phyloP scores from a whole-genome alignment of 2,797 vertebrate genomes.

The Mastacembelus armatus region DNA sequence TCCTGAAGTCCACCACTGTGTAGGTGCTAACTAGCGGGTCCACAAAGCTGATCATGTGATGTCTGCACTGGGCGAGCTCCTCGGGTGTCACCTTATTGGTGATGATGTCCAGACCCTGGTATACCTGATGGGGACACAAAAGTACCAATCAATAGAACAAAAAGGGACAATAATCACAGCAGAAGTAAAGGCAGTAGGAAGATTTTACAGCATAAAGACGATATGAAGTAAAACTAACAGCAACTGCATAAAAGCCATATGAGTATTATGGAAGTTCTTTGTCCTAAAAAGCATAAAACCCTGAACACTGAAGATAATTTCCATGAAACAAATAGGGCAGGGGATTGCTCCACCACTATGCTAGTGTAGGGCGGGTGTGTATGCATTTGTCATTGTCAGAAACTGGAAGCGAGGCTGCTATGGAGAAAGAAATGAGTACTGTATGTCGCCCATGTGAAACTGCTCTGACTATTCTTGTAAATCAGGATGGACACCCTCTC shows the following conservation, averaged over 20 bases:
- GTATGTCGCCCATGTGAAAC: slow-evolving; percentile 20
- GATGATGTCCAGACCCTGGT: slow-evolving; percentile 94
- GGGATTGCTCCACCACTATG: slow-evolving; percentile 18
- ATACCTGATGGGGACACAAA: slow-evolving; percentile 84
- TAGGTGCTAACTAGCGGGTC: slow-evolving; percentile 93
- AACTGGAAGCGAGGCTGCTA: slow-evolving; percentile 12
- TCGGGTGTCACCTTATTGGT: slow-evolving; percentile 93
- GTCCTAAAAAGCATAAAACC: slow-evolving; percentile 13
- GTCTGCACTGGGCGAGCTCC: slow-evolving; percentile 88
- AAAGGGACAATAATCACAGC: neutral
- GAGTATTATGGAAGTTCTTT: neutral
- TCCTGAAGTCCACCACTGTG: slow-evolving; percentile 96
- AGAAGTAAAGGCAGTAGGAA: neutral
- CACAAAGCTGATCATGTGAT: slow-evolving; percentile 98
- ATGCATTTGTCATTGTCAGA: slow-evolving; percentile 8
- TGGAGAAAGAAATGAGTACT: neutral
- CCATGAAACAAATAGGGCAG: slow-evolving; percentile 10
- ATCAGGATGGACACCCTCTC: slow-evolving; percentile 41
- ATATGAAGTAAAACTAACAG: neutral
- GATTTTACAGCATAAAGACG: neutral
- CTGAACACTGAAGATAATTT: neutral
- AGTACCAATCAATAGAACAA: slow-evolving; percentile 4
- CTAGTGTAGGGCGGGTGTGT: neutral
- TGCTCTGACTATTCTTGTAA: slow-evolving; percentile 23
- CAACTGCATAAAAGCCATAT: neutral